Percentiles rank a stretch among this genome's conserved stretches.
phyloP scores from a whole-genome alignment of 2,888 invertebrate genomes.

The Eupeodes latifasciatus region DNA sequence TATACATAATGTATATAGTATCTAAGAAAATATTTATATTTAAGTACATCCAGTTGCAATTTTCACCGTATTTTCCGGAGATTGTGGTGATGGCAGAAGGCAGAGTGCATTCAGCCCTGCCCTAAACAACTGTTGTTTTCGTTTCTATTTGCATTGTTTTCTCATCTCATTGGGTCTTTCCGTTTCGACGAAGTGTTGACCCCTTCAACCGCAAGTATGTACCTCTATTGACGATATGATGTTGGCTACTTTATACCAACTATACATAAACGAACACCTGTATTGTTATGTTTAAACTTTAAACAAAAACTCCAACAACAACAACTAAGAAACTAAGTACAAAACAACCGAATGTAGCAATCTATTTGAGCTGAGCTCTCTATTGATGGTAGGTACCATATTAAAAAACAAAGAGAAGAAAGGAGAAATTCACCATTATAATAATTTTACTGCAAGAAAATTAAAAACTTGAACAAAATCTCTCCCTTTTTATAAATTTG shows the following conservation, averaged over 20 bases:
- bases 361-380: constrained; percentile 29
- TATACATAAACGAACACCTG: constrained; percentile 57
- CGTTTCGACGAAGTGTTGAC: constrained; percentile 57
- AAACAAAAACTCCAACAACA: not conserved
- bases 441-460: not conserved
- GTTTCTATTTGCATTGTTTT: constrained; percentile 66
- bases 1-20: too few relatives aligned
- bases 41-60: constrained; percentile 46
- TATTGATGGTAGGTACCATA: not conserved
- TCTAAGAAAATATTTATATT: too few relatives aligned
- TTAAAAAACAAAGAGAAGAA: too few relatives aligned
- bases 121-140: constrained; percentile 48
- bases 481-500: too few relatives aligned
- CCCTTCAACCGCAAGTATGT: constrained; percentile 47
- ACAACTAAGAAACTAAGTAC: not conserved
- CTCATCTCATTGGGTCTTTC: constrained; percentile 62
- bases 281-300: constrained; percentile 20
- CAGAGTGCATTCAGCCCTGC: constrained; percentile 29
- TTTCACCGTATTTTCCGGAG: constrained; percentile 51
- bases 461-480: too few relatives aligned
- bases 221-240: constrained; percentile 28
- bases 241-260: constrained; percentile 32
- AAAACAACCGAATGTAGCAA: constrained; percentile 63
- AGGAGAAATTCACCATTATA: constrained; percentile 1
- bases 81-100: not conserved